These are phyloP conservation scores for Aporrectodea caliginosa DNA, from an alignment of 1,140 invertebrate species.

Conservation along the genomic window DNA sequence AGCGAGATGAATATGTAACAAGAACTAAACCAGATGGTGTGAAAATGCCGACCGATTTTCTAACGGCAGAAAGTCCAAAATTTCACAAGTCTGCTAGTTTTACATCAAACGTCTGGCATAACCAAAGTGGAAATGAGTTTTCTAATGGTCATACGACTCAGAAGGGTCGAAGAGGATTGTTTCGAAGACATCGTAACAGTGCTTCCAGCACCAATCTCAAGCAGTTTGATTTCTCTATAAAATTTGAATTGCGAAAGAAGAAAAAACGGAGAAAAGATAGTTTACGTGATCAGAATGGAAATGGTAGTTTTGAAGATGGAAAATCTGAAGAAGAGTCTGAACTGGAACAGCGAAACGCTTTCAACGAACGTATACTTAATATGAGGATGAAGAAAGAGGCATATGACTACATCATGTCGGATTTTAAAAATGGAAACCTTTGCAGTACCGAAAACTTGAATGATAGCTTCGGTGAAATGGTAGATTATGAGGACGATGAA, in stretches of 20 bases:
- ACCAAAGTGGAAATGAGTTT: background rate
- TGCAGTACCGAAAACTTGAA: background rate
- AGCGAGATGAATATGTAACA: background rate
- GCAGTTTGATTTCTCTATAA: background rate
- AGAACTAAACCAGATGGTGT: background rate
- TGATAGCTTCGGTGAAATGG: background rate
- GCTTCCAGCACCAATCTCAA: background rate
- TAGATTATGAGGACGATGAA: no score
- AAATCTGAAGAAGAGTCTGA: background rate
- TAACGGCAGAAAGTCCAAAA: background rate
- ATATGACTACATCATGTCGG: slow-evolving; percentile 17
- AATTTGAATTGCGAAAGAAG: background rate
- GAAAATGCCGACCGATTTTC: background rate
- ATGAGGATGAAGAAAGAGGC: slow-evolving; percentile 18
- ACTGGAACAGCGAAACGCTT: background rate
- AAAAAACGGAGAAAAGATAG: background rate
- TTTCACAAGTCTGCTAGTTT: background rate
- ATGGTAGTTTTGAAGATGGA: background rate
- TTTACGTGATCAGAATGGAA: background rate
- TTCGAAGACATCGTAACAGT: no score
- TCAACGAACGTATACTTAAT: slow-evolving; percentile 11
- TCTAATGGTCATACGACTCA: background rate
- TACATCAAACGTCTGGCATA: background rate
- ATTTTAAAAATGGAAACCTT: slow-evolving; percentile 4
- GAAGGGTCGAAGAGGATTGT: no score